Evolutionary conservation across 1,140 invertebrate species (phyloP), one percentile per base, ranked within the genome.

Genomic region (Cecropterus lyciades): DNA sequence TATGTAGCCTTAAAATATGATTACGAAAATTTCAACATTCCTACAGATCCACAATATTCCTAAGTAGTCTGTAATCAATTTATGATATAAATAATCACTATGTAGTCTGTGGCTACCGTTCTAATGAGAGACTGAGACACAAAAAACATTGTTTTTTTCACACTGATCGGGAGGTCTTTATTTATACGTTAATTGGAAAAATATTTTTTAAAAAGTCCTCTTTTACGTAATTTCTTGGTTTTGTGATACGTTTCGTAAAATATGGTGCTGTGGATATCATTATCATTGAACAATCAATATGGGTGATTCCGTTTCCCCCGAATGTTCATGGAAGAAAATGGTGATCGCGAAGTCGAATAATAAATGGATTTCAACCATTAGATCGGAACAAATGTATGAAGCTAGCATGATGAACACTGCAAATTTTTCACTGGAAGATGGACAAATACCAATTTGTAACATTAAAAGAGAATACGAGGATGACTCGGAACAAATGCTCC

Each of bases 281-380:
- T 82, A 67, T 91, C 89, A 17, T 48, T 89, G 65, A 90, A 90
- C 75, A 89, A 88, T 85, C 87, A 92, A 79, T 89, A 92, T 90
- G 89, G 86, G 80, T 90, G 85, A 92, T 73, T 69, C 77, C 11
- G 80, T 56, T 71, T 75, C 75, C 49, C 78, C 81, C 15, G 82
- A 89, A 79, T 75, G 82, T 80, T 87, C 85, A 46, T 89, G 87
- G 89, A 89, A 90, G 69, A 89, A 91, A 86, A 83, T 90, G 76
- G 85, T 89, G 67, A 82, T 91, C 75, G 76, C 86, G 8, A 91
- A 89, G 73, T 69, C 84, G 67, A 87, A 87, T 71, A 84, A 91
- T 67, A 70, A 85, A 77, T 92, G 87, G 89, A 79, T 71, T 68
- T 78, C 85, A 69, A 78, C 75, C n/a, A 76, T 85, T 27, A 87